Evolutionary conservation across 2,113 vertebrate species (phyloP).

Genomic region (Nycticryphes semicollaris): DNA sequence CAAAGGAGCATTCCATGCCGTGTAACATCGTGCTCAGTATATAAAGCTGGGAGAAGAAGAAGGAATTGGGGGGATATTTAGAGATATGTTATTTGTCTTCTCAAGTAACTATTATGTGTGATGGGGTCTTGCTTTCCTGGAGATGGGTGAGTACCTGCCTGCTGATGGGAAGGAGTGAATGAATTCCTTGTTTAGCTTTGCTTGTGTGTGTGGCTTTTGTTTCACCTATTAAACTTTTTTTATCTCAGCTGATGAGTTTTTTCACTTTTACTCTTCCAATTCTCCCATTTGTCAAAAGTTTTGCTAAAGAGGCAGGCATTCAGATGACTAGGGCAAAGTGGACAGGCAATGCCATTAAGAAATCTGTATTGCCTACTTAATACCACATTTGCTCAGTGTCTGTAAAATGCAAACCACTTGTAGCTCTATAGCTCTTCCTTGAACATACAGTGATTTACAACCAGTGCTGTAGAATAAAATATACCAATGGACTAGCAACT

Average conservation of each 20-base stretch:
- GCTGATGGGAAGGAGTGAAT: neutral
- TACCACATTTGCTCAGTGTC: neutral
- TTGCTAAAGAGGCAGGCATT: neutral
- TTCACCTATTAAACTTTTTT: neutral
- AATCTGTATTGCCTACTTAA: neutral
- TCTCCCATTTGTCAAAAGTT: neutral
- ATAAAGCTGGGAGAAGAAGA: neutral
- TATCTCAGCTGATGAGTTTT: neutral
- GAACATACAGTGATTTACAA: neutral
- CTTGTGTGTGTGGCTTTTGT: neutral
- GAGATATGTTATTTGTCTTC: neutral
- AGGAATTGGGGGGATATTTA: neutral
- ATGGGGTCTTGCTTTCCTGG: neutral
- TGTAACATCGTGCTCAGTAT: neutral
- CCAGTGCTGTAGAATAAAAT: neutral
- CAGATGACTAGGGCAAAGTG: neutral
- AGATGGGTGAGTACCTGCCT: neutral
- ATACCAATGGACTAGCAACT: neutral
- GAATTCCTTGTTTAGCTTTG: neutral
- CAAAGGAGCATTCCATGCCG: neutral
- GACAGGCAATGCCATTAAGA: neutral
- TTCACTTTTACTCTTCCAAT: neutral
- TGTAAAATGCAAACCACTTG: neutral
- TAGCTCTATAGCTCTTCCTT: neutral
- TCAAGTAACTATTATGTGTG: neutral